Evolutionary conservation across 2,888 invertebrate species (phyloP).

Genomic region (Melinaea menophilus): DNA sequence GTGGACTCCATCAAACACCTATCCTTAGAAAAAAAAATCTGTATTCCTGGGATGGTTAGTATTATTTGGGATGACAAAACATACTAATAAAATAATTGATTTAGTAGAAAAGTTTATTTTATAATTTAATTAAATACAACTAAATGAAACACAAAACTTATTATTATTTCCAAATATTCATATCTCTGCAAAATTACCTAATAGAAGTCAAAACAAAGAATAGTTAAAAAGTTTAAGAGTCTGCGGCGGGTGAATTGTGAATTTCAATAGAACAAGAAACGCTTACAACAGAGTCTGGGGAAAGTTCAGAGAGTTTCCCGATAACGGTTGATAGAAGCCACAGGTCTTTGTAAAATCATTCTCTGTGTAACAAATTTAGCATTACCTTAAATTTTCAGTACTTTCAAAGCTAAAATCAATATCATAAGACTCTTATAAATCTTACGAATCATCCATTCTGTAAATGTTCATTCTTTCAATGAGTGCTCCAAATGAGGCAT

Average conservation of each 20-base stretch:
- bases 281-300: constrained; percentile 11
- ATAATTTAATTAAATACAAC: neutral
- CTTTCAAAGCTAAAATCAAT: neutral
- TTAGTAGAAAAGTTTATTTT: no score
- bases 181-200: neutral
- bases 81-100: no score
- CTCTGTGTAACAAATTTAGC: constrained; percentile 3
- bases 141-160: neutral
- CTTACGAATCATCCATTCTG: neutral
- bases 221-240: constrained; percentile 2
- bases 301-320: constrained; percentile 14
- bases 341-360: constrained; percentile 10
- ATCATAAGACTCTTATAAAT: neutral
- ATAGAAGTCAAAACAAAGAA: neutral
- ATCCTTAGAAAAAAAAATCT: no score
- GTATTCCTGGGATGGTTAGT: no score
- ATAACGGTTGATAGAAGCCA: constrained; percentile 13
- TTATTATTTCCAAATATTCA: neutral
- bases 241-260: constrained; percentile 9
- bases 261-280: constrained; percentile 14
- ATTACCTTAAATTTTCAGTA: constrained; percentile 6
- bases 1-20: no score
- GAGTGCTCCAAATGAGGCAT: no score
- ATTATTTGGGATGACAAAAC: no score
- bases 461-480: neutral